Conservation (phyloP, 2,113 vertebrate genomes). For the human region GRCh38 chr12:79797001-79797500, state of each 20-base stretch:
- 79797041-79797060: not conserved
- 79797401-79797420: conserved; percentile 42
- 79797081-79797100: conserved; percentile 29
- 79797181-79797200: conserved; percentile 90
- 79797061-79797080: conserved; percentile 60
- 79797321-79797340: conserved; percentile 91
- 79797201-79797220: conserved; percentile 91
- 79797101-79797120: not conserved
- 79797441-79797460: conserved; percentile 28
- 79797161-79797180: not conserved
- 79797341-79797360: conserved; percentile 94
- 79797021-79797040: conserved; percentile 32
- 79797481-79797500: conserved; percentile 9
- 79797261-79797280: conserved; percentile 96
- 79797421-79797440: not conserved
- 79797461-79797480: not conserved
- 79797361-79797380: conserved; percentile 99
- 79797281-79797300: conserved; percentile 94
- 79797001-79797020: conserved; percentile 12
- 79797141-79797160: not conserved
- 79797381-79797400: conserved; percentile 96
- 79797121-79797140: not conserved
- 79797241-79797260: conserved; percentile 93
- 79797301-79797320: conserved; percentile 96
- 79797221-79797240: conserved; percentile 96